Conservation (phyloP, 2,113 vertebrate species). For the Furnarius figulus region DNA sequence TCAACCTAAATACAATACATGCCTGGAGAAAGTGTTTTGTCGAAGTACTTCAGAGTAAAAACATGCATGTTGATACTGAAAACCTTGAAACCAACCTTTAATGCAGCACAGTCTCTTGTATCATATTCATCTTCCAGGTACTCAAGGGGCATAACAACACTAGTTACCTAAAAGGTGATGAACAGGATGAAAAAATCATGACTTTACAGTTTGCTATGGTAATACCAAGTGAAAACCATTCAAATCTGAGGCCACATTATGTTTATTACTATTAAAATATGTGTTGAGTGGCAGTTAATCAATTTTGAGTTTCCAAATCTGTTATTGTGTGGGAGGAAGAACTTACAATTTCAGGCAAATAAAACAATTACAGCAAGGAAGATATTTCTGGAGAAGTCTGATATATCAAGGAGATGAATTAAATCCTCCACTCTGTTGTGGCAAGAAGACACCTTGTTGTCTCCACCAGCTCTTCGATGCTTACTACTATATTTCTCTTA, state of each 20-base stretch:
- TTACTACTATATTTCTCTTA: neutral
- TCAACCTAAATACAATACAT: neutral
- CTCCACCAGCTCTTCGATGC: neutral
- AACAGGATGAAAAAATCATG: constrained; percentile 21
- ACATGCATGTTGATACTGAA: neutral
- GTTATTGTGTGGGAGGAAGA: neutral
- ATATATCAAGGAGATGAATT: neutral
- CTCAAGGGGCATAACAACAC: constrained; percentile 76
- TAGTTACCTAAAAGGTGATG: constrained; percentile 79
- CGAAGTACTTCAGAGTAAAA: neutral
- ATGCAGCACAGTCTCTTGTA: constrained; percentile 86
- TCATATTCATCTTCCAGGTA: constrained; percentile 86
- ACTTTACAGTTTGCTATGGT: neutral
- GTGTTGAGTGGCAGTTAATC: neutral
- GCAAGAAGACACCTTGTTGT: neutral
- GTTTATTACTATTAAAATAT: neutral
- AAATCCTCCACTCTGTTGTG: neutral
- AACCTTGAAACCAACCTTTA: constrained; percentile 82
- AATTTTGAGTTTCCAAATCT: neutral
- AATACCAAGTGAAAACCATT: neutral
- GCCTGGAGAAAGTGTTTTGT: neutral
- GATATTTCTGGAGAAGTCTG: neutral
- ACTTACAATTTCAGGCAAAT: neutral
- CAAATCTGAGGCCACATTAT: neutral
- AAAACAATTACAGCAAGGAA: neutral